Base-by-base conservation (phyloP, 2,113 vertebrate species). In the Periophthalmodon schlosseri region DNA sequence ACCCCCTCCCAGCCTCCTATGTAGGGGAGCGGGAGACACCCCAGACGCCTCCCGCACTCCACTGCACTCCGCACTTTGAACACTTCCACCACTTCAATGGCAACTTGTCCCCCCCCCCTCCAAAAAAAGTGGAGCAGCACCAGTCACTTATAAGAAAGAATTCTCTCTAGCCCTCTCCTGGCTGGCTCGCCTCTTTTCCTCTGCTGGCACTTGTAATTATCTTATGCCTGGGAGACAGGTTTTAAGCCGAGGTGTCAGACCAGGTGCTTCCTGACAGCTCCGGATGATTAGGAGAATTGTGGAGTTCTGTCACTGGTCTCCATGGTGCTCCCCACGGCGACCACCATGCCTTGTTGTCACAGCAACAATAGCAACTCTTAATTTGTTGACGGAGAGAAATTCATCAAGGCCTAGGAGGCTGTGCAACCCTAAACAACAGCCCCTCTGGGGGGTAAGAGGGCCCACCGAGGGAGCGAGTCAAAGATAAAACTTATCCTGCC, bases 151-250 rank as follows among this genome's bases (percentile, higher is more conserved):
- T 79, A 80, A 90, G 87, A 86, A 84, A 89, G 82, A 86, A 83
- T 85, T 77, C 80, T 88, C 87, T 91, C 87, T 88, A 75, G 33
- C 63, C 89, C 84, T 80, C 82, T 88, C 80, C 86, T 82, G 77
- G 81, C 77, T 74, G 79, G n/a, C 72, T 52, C 33, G 54, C 81
- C 81, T 83, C 90, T 85, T 81, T 81, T 86, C 69, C 88, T 88
- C 88, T 87, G 87, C 91, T 91, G 91, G 87, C 91, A 93, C 88
- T 89, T 93, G 87, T 93, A 93, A 93, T 93, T 90, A 93, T 90
- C 88, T 91, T 90, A 90, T 93, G 91, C 91, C 91, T 93, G 90
- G 90, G 87, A 93, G 91, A 93, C 91, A 92, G 89, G 91, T 93
- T 93, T 93, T 93, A 93, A 92, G 89, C 90, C 91, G 90, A 90